Conservation (phyloP, 1,140 invertebrate genomes). For the Delia radicum region DNA sequence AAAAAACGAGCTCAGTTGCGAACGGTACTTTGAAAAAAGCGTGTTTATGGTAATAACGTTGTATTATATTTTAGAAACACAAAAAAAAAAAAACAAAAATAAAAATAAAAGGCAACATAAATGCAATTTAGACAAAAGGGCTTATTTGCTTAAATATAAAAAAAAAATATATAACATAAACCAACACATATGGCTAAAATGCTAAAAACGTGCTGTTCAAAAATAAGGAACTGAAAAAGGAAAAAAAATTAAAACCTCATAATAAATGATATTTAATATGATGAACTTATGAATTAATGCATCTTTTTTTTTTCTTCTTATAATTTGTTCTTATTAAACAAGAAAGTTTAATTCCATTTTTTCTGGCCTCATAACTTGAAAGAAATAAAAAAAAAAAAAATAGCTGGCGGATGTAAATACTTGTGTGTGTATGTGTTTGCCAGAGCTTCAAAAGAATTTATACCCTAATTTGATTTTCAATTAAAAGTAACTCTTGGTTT, state of each 20-base stretch:
- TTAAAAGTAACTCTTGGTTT: too few species aligned
- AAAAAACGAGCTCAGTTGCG: constrained; percentile 55
- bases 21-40: constrained; percentile 50
- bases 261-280: background rate
- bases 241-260: background rate
- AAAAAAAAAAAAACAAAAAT: background rate
- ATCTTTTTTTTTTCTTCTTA: background rate
- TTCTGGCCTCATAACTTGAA: too few species aligned
- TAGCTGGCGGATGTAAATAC: background rate
- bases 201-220: too few species aligned
- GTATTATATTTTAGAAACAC: too few species aligned
- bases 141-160: constrained; percentile 1
- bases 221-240: background rate
- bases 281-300: background rate
- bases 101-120: background rate
- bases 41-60: constrained; percentile 19
- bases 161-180: background rate
- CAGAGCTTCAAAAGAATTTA: too few species aligned
- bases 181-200: background rate
- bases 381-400: too few species aligned
- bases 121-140: background rate
- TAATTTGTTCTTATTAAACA: background rate
- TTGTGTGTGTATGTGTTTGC: background rate
- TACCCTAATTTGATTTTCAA: too few species aligned
- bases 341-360: background rate